phyloP scores from a whole-genome alignment of 2,888 invertebrate species.

The Chirona hameri region DNA sequence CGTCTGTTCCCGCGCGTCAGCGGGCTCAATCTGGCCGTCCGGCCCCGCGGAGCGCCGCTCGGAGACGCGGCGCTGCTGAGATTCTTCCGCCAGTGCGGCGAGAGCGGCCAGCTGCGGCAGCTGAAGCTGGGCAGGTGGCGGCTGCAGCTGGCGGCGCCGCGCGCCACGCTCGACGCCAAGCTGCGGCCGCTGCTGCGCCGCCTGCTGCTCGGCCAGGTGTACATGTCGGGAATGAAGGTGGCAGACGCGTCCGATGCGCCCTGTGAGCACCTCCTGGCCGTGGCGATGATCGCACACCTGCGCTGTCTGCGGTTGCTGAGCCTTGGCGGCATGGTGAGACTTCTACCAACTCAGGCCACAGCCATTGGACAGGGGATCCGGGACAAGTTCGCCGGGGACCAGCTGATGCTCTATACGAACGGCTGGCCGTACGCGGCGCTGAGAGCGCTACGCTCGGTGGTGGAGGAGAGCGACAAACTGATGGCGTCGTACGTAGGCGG shows the following conservation, averaged over 20 bases:
- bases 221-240: slow-evolving; percentile 45
- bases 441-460: slow-evolving; percentile 43
- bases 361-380: slow-evolving; percentile 45
- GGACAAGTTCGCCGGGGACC: slow-evolving; percentile 48
- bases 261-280: slow-evolving; percentile 45
- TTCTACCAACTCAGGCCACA: slow-evolving; percentile 46
- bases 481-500: slow-evolving; percentile 42
- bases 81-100: slow-evolving; percentile 43
- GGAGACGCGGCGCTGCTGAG: slow-evolving; percentile 44
- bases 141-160: slow-evolving; percentile 45
- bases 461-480: slow-evolving; percentile 43
- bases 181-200: slow-evolving; percentile 45
- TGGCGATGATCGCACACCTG: slow-evolving; percentile 46
- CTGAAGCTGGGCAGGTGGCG: slow-evolving; percentile 48
- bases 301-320: slow-evolving; percentile 48
- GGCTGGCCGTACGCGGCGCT: slow-evolving; percentile 46
- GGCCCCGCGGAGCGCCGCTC: slow-evolving; percentile 45
- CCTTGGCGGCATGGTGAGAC: slow-evolving; percentile 43
- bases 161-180: slow-evolving; percentile 46
- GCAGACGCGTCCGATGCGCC: slow-evolving; percentile 47
- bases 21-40: slow-evolving; percentile 44
- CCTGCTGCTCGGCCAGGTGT: slow-evolving; percentile 46
- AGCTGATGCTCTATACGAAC: slow-evolving; percentile 44
- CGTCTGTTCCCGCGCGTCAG: slow-evolving; percentile 44
- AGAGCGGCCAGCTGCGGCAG: slow-evolving; percentile 43